Conservation (phyloP, 2,888 invertebrate species). For the Pecten maximus region DNA sequence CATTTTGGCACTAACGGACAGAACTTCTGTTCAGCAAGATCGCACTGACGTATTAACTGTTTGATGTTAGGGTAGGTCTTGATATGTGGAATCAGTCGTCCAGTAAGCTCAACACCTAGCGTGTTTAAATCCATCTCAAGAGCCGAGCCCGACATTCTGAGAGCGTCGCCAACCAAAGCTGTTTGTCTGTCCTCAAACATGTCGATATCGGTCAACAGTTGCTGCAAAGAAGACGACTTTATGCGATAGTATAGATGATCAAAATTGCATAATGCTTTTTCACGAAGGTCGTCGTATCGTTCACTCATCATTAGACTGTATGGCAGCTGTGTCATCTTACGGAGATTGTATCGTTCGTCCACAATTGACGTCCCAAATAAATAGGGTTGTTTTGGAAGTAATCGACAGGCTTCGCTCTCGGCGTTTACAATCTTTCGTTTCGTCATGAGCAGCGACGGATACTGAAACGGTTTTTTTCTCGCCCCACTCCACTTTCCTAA, state of each 20-base stretch:
- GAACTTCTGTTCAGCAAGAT: slow-evolving; percentile 66
- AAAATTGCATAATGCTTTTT: slow-evolving; percentile 96
- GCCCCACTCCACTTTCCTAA: slow-evolving; percentile 77
- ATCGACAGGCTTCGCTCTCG: slow-evolving; percentile 71
- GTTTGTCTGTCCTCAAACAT: slow-evolving; percentile 86
- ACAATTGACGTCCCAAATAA: slow-evolving; percentile 62
- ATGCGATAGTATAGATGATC: slow-evolving; percentile 97
- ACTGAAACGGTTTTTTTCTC: slow-evolving; percentile 73
- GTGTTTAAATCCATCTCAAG: slow-evolving; percentile 94
- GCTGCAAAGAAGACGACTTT: slow-evolving; percentile 96
- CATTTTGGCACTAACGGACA: slow-evolving; percentile 76
- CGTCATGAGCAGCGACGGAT: slow-evolving; percentile 62
- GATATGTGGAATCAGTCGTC: slow-evolving; percentile 90
- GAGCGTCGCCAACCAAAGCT: slow-evolving; percentile 95
- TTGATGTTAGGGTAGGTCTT: slow-evolving; percentile 63
- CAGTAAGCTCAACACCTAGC: slow-evolving; percentile 95
- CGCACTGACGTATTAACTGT: slow-evolving; percentile 73
- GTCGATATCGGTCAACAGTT: slow-evolving; percentile 93
- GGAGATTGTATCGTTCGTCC: slow-evolving; percentile 70
- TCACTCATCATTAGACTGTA: slow-evolving; percentile 69
- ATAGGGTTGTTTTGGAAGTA: slow-evolving; percentile 76
- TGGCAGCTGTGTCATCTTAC: slow-evolving; percentile 79
- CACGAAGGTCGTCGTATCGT: slow-evolving; percentile 92
- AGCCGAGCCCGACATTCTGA: slow-evolving; percentile 95
- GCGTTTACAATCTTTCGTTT: slow-evolving; percentile 59